phyloP scores from a whole-genome alignment of 2,113 vertebrate genomes.

The Melanerpes formicivorus region DNA sequence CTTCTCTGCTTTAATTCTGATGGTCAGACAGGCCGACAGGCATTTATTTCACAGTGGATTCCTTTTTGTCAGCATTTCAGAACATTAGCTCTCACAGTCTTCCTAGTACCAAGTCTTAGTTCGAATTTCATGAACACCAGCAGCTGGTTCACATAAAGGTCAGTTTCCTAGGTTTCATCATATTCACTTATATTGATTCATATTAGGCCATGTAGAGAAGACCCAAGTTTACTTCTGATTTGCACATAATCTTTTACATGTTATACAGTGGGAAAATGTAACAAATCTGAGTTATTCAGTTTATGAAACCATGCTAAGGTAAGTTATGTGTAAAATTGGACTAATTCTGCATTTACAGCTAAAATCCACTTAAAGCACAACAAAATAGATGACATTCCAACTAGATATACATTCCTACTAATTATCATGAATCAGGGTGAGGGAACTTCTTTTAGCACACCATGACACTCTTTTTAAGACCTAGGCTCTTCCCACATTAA shows the following conservation, averaged over 20 bases:
- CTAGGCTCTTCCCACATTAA: conserved; percentile 30
- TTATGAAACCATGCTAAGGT: conserved; percentile 22
- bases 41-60: conserved; percentile 60
- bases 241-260: not conserved
- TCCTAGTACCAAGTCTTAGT: conserved; percentile 23
- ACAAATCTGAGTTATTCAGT: conserved; percentile 4
- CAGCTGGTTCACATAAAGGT: conserved; percentile 44
- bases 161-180: conserved; percentile 37
- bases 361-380: conserved; percentile 28
- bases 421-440: conserved; percentile 58
- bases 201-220: not conserved
- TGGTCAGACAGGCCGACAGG: conserved; percentile 56
- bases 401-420: conserved; percentile 33
- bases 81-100: conserved; percentile 43
- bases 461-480: conserved; percentile 57
- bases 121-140: conserved; percentile 58
- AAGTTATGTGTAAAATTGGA: conserved; percentile 35
- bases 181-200: not conserved
- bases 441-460: conserved; percentile 45
- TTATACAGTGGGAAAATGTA: not conserved
- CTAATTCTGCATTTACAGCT: not conserved
- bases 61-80: conserved; percentile 67
- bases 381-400: conserved; percentile 64
- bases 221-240: not conserved
- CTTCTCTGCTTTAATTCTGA: conserved; percentile 71